phyloP scores from a whole-genome alignment of 35 echinoderm and acorn worm species.

The Apostichopus parvimensis region DNA sequence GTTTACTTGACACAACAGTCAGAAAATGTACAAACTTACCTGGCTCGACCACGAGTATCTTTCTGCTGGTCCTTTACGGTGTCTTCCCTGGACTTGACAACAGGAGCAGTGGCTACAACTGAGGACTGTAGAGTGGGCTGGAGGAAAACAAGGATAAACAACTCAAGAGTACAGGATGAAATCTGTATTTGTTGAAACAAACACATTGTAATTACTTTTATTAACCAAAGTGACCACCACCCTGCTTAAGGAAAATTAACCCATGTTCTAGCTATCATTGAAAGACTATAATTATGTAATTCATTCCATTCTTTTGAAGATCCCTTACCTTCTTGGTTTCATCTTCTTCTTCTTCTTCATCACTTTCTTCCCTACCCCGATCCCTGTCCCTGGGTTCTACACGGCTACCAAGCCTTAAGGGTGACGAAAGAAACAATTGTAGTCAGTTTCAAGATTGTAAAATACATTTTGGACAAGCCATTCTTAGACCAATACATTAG shows the following conservation, averaged over 20 bases:
- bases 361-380: constrained; percentile 47
- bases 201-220: too few relatives aligned
- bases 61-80: constrained; percentile 77
- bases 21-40: constrained; percentile 31
- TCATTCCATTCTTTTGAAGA: too few relatives aligned
- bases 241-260: too few relatives aligned
- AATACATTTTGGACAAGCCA: too few relatives aligned
- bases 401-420: constrained; percentile 67
- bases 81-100: constrained; percentile 67
- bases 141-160: not conserved
- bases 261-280: too few relatives aligned
- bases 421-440: not conserved
- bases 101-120: constrained; percentile 77
- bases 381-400: constrained; percentile 50
- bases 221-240: too few relatives aligned
- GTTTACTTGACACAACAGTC: not conserved
- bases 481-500: too few relatives aligned
- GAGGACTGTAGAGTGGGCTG: constrained; percentile 90
- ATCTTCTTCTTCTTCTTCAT: constrained; percentile 62
- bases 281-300: too few relatives aligned
- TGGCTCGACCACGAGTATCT: constrained; percentile 61
- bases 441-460: too few relatives aligned
- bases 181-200: too few relatives aligned
- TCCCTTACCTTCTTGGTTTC: constrained; percentile 2
- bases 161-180: not conserved